Conservation (phyloP, 1,140 invertebrate genomes). For the Brachionus rubens region DNA sequence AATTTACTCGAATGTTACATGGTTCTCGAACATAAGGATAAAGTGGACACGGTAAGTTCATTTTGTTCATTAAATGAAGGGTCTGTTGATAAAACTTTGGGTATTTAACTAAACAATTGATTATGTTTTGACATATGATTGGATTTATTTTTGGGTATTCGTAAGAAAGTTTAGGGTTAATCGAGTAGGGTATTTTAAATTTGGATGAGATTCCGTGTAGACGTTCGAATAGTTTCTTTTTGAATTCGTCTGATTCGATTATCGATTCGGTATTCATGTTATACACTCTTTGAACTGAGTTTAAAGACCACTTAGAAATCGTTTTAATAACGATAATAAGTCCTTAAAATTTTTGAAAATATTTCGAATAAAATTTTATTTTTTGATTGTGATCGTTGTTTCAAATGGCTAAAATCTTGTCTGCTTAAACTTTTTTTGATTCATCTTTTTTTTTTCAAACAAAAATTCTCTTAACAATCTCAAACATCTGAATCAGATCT, state of each 20-base stretch:
- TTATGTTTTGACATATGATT: constrained; percentile 35
- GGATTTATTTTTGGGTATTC: constrained; percentile 31
- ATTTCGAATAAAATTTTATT: too few species aligned
- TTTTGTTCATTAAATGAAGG: constrained; percentile 89
- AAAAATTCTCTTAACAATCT: too few species aligned
- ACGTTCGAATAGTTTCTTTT: constrained; percentile 29
- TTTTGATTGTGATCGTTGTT: too few species aligned
- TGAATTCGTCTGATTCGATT: constrained; percentile 11
- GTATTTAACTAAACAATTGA: not conserved
- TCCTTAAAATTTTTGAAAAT: too few species aligned
- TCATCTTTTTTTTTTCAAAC: too few species aligned
- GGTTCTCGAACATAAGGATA: constrained; percentile 48
- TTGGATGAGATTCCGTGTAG: constrained; percentile 21
- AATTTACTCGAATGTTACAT: not conserved
- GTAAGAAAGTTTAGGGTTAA: not conserved
- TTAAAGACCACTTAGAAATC: too few species aligned
- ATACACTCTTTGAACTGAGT: too few species aligned
- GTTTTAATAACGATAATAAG: too few species aligned
- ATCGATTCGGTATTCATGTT: not conserved
- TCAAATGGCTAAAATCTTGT: too few species aligned
- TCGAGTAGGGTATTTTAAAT: constrained; percentile 13
- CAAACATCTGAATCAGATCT: too few species aligned
- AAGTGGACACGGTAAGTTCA: constrained; percentile 85
- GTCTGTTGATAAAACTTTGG: constrained; percentile 74
- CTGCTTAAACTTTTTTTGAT: too few species aligned